A percentile compares a stretch with the other conserved stretches of the same genome.
phyloP scores from a whole-genome alignment of 2,888 invertebrate species.

The Ormyrus rosae region DNA sequence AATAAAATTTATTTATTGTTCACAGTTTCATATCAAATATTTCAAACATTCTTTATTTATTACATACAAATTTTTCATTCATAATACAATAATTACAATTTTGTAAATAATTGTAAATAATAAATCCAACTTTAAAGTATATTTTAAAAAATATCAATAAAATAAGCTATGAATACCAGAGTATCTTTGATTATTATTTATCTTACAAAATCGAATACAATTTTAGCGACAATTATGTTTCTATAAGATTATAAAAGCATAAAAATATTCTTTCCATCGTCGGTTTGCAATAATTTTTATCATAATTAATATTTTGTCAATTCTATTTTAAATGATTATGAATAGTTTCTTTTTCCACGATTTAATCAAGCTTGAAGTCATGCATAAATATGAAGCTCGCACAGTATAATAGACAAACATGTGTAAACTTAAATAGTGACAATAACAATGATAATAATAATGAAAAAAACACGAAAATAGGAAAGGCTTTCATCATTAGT shows the following conservation, averaged over 20 bases:
- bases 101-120: constrained; percentile 15
- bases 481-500: constrained; percentile 43
- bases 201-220: constrained; percentile 19
- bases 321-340: constrained; percentile 15
- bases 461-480: constrained; percentile 50
- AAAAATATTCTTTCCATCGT: constrained; percentile 26
- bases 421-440: constrained; percentile 51
- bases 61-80: constrained; percentile 9
- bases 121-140: constrained; percentile 2
- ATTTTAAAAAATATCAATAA: constrained; percentile 19
- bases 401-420: constrained; percentile 34
- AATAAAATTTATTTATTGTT: constrained; percentile 2
- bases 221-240: background rate
- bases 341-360: background rate
- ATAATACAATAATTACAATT: background rate
- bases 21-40: constrained; percentile 7
- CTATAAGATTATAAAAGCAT: constrained; percentile 15
- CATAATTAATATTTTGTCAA: background rate
- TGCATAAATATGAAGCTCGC: constrained; percentile 52
- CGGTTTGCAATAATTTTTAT: background rate
- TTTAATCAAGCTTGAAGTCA: constrained; percentile 17
- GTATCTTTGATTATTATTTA: constrained; percentile 14
- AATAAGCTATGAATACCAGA: constrained; percentile 15
- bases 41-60: constrained; percentile 26
- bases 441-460: constrained; percentile 52